Evolutionary conservation across 2,113 vertebrate species (phyloP), one percentile per base, ranked within the genome.

Genomic region (Oncorhynchus keta): DNA sequence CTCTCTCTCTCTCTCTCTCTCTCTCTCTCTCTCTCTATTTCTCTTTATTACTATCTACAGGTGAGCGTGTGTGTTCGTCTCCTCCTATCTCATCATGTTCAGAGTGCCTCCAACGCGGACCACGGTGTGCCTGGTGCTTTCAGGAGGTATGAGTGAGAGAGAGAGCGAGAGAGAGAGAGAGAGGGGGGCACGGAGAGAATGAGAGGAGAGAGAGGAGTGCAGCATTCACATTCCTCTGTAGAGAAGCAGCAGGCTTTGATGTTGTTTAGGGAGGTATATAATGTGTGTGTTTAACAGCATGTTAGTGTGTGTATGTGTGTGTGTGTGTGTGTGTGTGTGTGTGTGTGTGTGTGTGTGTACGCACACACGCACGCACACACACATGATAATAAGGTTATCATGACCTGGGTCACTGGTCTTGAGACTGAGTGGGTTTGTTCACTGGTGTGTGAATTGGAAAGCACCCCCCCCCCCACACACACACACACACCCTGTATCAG

Each of bases 101-200:
- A 75, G 94, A 93, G 83, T 99, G 98, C 84, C 94, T 99, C 76
- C 88, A 87, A 35, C 93, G 94, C 81, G 95, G 95, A 83, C 96
- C 97, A 26, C 95, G 97, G 84, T 99, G 98, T 22, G 95, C 95
- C 86, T 99, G 98, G 98, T 99, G 97, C 92, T 93, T 94, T 90
- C 93, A 97, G 89, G 94, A 99, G 97, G 98, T 99, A 90, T 69
- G 90, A 24, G 26, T 82, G 49, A 14, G 3, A 16, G 49, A 55
- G 3, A 39, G 2, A 3, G 1, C 7, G 76, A 20, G 39, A 59
- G 49, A 55, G 49, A 14, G 3, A 16, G 49, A 18, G 3, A 2
- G 2, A 8, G 26, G 26, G 26, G 26, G 26, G 26, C 26, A 39
- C 2, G 2, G 7, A 39, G 35, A 35, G 32, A 35, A 26, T 26